Evolutionary conservation across 2,797 vertebrate genomes (phyloP), one percentile per base, ranked within the genome.

Genomic region (Tiaroga cobitis): DNA sequence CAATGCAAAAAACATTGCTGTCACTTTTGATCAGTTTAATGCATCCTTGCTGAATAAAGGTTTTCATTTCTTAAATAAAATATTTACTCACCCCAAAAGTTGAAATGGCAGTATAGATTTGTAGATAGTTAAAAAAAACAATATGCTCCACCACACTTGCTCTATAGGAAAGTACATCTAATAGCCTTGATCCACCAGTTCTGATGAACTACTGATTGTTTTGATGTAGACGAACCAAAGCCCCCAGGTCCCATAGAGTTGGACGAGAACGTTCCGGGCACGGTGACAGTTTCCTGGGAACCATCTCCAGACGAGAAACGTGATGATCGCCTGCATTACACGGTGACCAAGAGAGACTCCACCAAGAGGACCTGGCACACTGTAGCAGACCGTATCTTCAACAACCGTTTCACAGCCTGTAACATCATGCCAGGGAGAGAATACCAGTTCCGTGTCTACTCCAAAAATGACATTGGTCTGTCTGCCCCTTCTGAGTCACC

Each of bases 381-480:
- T 4, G 89, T 94, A 80, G 96, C 93, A 1, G 96, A 97, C 90
- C 92, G 81, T n/a, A 94, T 99, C 91, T 96, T 97, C 89, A 98
- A 96, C 93, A 98, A 97, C 89, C 96, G 89, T 90, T 97, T 96
- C 91, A 99, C 97, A 0, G 95, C 91, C 87, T 95, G 95, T 89
- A 96, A 94, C 54, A 92, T 97, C 80, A 85, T 99, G 92, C 95
- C 97, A 0, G 97, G 97, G 16, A 89, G 94, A 32, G 95, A 97
- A 82, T 99, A 99, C 91, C 93, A 95, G 90, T 99, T 99, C 90
- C 95, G 96, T 6, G 96, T 98, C 24, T 95, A 96, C 81, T 97
- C 98, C 85, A 97, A 96, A 91, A 99, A 97, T 2, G 94, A 94
- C 89, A 93, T 98, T 94, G 97, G 97, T 54, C 79, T 86, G 83